Evolutionary conservation across 2,888 invertebrate genomes (phyloP), one percentile per base, ranked within the genome.

Genomic region (Drymonia ruficornis): DNA sequence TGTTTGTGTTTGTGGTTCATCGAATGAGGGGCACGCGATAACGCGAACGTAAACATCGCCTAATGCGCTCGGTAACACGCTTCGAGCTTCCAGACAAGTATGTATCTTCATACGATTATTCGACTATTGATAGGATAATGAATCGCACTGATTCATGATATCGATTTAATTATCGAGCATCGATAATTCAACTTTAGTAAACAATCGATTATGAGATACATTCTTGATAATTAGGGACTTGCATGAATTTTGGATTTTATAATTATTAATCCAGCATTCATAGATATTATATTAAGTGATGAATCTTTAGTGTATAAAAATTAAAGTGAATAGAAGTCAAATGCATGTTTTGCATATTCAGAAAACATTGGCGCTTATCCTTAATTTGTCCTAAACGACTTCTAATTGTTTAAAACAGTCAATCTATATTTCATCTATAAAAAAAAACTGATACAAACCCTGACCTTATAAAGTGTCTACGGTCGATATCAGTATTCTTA

Each of bases 21-120:
- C 76, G 73, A 78, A 83, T 75, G 76, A 73, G 78, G 70, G 72
- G 71, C 81, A 78, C 74, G 78, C 81, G 86, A 86, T 85, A 86
- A 82, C 77, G 59, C 57, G 63, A 72, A 71, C 67, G 69, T 82
- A 81, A 83, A 84, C 80, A 81, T 58, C 49, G 60, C 18, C 34
- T 64, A 62, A 23, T 44, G 23, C 23, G 44, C 13, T 13, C 23
- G 61, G 64, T 52, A 63, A 65, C 63, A 61, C 65, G 61, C 67
- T 61, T 50, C 11, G 16, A 65, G 52, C 56, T 53, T 63, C 59
- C 54, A 63, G 45, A 31, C 31, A 31, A 23, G 23, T 31, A 36
- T 36, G n/a, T 34, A 36, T 36, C 36, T 36, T 36, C 36, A 36
- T 36, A 36, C 36, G 13, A 36, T 36, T 53, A 52, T 50, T 52